These are phyloP conservation scores for Caenorhabditis sp. DNA, from an alignment of 2,888 invertebrate species.

Conservation along the genomic window DNA sequence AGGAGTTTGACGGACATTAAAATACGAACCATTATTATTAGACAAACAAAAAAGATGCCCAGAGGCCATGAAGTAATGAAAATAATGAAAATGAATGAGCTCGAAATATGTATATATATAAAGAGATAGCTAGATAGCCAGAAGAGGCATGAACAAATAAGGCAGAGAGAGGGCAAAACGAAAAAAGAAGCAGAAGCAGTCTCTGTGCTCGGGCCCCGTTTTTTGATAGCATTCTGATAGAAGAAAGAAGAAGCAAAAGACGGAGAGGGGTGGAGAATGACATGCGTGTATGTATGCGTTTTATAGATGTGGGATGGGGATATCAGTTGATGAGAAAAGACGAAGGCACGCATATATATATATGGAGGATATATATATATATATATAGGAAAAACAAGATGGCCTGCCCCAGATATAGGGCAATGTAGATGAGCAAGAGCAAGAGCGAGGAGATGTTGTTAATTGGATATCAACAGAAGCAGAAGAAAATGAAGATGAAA, in stretches of 20 bases:
- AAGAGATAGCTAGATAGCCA: constrained; percentile 1
- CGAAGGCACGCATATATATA: too few relatives aligned
- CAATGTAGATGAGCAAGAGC: not conserved
- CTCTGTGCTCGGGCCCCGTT: not conserved
- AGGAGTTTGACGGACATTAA: too few relatives aligned
- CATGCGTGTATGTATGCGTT: not conserved
- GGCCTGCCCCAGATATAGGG: too few relatives aligned
- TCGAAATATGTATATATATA: not conserved
- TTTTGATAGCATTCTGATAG: not conserved
- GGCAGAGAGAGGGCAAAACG: not conserved
- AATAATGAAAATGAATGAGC: constrained; percentile 1
- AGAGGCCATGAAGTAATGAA: not conserved
- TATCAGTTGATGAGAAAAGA: not conserved
- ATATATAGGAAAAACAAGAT: too few relatives aligned
- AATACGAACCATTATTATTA: not conserved
- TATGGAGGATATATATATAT: too few relatives aligned
- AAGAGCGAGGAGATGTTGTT: not conserved
- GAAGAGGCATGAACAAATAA: constrained; percentile 1
- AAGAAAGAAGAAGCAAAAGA: too few relatives aligned
- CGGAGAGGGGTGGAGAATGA: not conserved
- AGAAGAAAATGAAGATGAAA: not conserved
- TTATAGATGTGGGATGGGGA: not conserved
- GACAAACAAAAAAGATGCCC: not conserved
- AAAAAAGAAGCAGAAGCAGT: not conserved
- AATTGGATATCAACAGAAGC: not conserved